phyloP scores from a whole-genome alignment of 2,113 vertebrate species.

The Gallinago undulata region DNA sequence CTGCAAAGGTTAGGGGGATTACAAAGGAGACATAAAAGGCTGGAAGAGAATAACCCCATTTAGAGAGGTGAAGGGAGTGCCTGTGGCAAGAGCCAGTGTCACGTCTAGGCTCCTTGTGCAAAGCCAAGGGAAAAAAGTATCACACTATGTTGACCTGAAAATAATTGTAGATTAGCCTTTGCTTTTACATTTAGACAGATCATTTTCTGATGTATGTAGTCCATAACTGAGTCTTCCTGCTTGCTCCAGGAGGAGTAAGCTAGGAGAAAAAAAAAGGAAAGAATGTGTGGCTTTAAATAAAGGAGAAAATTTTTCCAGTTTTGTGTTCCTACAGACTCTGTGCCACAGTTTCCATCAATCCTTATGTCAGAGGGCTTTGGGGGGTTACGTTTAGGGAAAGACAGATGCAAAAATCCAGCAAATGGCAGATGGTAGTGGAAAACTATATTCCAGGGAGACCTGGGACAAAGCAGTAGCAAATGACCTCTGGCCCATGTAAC shows the following conservation, averaged over 20 bases:
- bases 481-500: not conserved
- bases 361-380: not conserved
- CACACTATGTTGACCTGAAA: not conserved
- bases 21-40: not conserved
- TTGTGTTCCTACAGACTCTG: not conserved
- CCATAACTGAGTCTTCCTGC: not conserved
- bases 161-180: not conserved
- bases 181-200: not conserved
- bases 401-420: slow-evolving; percentile 55
- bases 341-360: not conserved
- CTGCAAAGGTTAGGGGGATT: not conserved
- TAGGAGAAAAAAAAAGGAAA: not conserved
- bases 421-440: slow-evolving; percentile 66
- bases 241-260: not conserved
- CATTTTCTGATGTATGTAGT: not conserved
- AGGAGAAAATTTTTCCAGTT: not conserved
- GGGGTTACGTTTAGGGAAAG: not conserved
- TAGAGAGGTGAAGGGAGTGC: not conserved
- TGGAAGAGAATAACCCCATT: not conserved
- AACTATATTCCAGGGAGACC: slow-evolving; percentile 49
- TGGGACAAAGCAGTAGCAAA: slow-evolving; percentile 1
- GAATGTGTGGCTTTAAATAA: not conserved
- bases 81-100: not conserved
- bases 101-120: not conserved
- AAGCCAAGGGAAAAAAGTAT: not conserved